Base-by-base conservation (phyloP, 2,113 vertebrate species). In the Cheilinus undulatus region DNA sequence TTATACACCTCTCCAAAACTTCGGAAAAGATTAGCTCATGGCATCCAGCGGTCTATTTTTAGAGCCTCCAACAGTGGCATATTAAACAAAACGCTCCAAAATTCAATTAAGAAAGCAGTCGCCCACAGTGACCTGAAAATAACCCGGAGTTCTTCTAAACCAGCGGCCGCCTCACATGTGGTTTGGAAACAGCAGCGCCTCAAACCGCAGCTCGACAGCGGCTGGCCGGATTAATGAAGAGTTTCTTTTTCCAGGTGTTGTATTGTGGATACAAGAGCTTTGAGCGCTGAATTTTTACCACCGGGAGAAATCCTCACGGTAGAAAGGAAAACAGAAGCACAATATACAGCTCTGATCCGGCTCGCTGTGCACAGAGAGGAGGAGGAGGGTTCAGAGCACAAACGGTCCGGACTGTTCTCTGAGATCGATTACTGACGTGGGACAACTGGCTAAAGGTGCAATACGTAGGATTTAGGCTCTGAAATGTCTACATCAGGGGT, bases 221-320 rank as follows among this genome's bases (percentile, higher is more conserved):
- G 82, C 85, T 76, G 84, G 57, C 24, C 72, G 91, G 92, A 93
- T 93, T 93, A 92, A 92, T 89, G 88, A 88, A 88, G 80, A 85
- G 81, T 86, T 90, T 93, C 92, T 94, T 93, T 93, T 93, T 93
- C 91, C 92, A 94, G 92, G 92, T 94, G 93, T 93, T 92, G 88
- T 92, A 90, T 91, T 94, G 92, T 93, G 93, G 92, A 93, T 92
- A 92, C 91, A 93, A 91, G 90, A 91, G 92, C 88, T 94, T 93
- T 92, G 75, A 76, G 69, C 57, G 64, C 80, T 79, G 82, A 83
- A 78, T 91, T 90, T 90, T 88, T 86, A 91, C 89, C 88, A 89
- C 80, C 90, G 67, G 53, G 75, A 91, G 88, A 94, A 92, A 94
- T 92, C 92, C 89, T 81, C 84, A 66, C 64, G 56, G 84, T 92